Percentiles rank a stretch among this genome's conserved stretches.
Conservation (phyloP, 2,888 invertebrate genomes). For the Drosophila barbarae region DNA sequence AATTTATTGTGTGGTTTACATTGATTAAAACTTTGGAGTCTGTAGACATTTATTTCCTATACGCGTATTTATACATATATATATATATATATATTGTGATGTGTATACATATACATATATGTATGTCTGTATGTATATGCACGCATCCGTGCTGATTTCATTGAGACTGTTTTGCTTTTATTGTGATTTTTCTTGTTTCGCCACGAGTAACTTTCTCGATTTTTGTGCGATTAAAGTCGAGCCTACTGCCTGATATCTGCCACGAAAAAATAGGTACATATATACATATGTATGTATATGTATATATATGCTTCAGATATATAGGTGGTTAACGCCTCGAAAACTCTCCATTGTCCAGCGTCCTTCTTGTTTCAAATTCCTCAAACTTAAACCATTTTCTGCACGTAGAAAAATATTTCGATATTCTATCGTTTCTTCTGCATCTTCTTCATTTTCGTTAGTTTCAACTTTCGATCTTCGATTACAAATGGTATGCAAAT, state of each 20-base stretch:
- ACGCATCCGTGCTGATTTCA: conserved; percentile 24
- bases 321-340: not conserved
- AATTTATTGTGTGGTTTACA: conserved; percentile 42
- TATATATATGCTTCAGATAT: not conserved
- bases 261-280: conserved; percentile 5
- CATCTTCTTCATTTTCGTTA: not conserved
- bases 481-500: conserved; percentile 29
- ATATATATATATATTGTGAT: conserved; percentile 19
- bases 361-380: not conserved
- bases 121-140: conserved; percentile 9
- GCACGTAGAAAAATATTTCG: conserved; percentile 55
- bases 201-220: not conserved
- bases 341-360: not conserved
- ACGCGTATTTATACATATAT: conserved; percentile 3
- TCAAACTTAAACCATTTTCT: conserved; percentile 28
- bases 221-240: conserved; percentile 9
- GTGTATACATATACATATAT: conserved; percentile 13
- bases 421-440: conserved; percentile 11
- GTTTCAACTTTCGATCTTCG: conserved; percentile 2
- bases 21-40: conserved; percentile 42
- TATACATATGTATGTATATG: not conserved
- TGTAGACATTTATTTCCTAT: conserved; percentile 30
- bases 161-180: conserved; percentile 5
- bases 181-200: conserved; percentile 14
- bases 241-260: not conserved